Evolutionary conservation across 2,888 invertebrate genomes (phyloP).

Genomic region (Blera fallax): DNA sequence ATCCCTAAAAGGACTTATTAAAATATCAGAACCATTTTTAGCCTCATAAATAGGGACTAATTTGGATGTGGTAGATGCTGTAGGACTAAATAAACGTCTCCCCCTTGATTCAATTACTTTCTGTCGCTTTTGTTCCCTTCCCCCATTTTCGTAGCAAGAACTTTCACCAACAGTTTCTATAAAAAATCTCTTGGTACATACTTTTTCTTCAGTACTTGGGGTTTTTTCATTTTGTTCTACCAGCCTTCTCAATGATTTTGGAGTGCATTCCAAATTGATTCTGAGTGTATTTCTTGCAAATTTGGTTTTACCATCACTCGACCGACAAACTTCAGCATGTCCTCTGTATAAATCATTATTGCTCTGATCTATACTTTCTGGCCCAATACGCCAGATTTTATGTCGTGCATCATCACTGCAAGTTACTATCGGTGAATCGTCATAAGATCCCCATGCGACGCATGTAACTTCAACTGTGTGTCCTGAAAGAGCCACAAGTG

Average conservation of each 20-base stretch:
- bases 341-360: conserved; percentile 82
- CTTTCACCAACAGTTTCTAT: conserved; percentile 78
- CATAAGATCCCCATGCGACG: conserved; percentile 88
- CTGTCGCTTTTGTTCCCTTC: conserved; percentile 80
- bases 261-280: conserved; percentile 82
- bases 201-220: conserved; percentile 78
- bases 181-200: conserved; percentile 78
- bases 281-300: conserved; percentile 73
- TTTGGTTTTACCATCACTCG: conserved; percentile 73
- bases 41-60: conserved; percentile 45
- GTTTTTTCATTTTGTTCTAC: conserved; percentile 80
- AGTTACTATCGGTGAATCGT: conserved; percentile 87
- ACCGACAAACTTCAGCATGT: conserved; percentile 81
- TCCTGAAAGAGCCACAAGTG: conserved; percentile 87
- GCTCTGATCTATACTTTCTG: conserved; percentile 81
- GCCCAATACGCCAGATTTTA: conserved; percentile 88
- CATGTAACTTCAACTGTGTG: conserved; percentile 94
- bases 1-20: conserved; percentile 43
- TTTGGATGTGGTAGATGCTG: conserved; percentile 68
- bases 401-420: conserved; percentile 92
- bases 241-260: conserved; percentile 82
- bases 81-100: conserved; percentile 83
- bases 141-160: conserved; percentile 70
- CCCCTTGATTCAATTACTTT: conserved; percentile 79
- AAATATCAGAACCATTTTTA: not conserved